Conservation (phyloP, 2,888 invertebrate species). For the Eurois occulta region DNA sequence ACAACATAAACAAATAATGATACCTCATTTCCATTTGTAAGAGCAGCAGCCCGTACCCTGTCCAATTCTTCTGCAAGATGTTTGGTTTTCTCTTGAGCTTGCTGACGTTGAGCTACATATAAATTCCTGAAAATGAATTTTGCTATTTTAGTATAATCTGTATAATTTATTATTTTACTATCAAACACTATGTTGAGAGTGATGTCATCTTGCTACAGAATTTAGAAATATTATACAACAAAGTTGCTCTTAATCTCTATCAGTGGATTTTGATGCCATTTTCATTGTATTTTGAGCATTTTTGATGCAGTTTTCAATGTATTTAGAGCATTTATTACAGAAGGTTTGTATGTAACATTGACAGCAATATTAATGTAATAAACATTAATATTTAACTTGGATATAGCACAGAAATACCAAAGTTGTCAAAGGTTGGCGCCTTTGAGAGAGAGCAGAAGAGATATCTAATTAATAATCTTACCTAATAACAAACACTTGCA, state of each 20-base stretch:
- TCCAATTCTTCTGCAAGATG: constrained; percentile 88
- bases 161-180: background rate
- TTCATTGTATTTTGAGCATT: background rate
- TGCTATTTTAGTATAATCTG: background rate
- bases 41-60: constrained; percentile 88
- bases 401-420: background rate
- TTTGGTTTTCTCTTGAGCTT: constrained; percentile 86
- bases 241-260: background rate
- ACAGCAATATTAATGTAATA: background rate
- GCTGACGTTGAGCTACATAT: constrained; percentile 84
- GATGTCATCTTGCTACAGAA: background rate
- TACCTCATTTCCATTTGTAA: constrained; percentile 90
- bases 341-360: background rate
- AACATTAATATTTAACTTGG: background rate
- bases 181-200: background rate
- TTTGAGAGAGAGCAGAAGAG: too few relatives aligned
- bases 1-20: background rate
- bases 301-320: background rate
- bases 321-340: background rate
- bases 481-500: constrained; percentile 92
- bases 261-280: background rate
- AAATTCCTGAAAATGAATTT: constrained; percentile 85
- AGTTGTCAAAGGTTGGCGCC: too few relatives aligned
- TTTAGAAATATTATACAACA: background rate
- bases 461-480: constrained; percentile 73